phyloP scores from a whole-genome alignment of 2,888 invertebrate genomes.

The Agonopterix alstromeriana region DNA sequence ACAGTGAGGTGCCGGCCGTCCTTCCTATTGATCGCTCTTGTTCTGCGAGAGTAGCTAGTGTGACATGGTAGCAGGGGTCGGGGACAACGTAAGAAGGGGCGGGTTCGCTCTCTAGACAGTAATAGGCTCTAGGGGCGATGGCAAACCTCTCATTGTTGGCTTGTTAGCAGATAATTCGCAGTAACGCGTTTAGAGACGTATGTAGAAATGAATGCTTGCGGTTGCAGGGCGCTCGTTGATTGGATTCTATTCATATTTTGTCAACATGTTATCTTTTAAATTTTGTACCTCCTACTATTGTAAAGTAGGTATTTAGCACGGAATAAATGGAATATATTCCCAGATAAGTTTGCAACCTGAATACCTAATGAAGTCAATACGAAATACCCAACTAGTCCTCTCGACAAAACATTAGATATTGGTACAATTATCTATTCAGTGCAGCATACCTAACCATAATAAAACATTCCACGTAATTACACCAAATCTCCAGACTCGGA shows the following conservation, averaged over 20 bases:
- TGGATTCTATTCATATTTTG: too few species aligned
- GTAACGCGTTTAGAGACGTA: constrained; percentile 52
- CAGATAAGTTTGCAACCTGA: too few species aligned
- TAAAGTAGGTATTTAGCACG: too few species aligned
- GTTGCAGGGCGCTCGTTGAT: constrained; percentile 2
- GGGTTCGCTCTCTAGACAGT: constrained; percentile 59
- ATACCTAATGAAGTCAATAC: too few species aligned
- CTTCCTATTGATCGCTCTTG: constrained; percentile 8
- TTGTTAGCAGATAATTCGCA: constrained; percentile 65
- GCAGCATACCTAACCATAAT: background rate
- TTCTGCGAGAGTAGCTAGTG: constrained; percentile 20
- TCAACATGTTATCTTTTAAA: too few species aligned
- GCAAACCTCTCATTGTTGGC: constrained; percentile 70
- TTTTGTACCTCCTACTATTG: too few species aligned
- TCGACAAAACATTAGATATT: too few species aligned
- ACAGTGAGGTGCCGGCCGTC: constrained; percentile 22
- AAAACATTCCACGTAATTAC: background rate
- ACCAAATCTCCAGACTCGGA: constrained; percentile 23
- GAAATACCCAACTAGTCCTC: too few species aligned
- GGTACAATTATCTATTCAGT: too few species aligned
- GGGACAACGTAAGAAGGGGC: constrained; percentile 54
- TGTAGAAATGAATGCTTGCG: constrained; percentile 45
- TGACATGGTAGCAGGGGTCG: constrained; percentile 51
- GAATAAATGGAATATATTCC: too few species aligned
- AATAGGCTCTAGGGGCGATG: constrained; percentile 68